A percentile compares a stretch with the other conserved stretches of the same genome.
Evolutionary conservation across 2,888 invertebrate genomes (phyloP).

Genomic region (Sipunculus nudus): DNA sequence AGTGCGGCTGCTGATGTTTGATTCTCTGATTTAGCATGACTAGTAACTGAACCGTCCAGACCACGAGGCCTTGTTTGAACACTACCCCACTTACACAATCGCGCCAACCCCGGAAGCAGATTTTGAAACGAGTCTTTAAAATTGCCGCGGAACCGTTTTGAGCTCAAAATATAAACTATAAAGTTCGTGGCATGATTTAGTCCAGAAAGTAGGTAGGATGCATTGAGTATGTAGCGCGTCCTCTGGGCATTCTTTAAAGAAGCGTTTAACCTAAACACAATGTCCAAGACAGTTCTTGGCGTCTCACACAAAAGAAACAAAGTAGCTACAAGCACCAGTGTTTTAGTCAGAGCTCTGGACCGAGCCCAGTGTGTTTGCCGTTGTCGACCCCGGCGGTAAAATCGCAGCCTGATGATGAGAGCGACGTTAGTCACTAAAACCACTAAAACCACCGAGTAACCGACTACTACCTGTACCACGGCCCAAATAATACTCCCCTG

Average conservation of each 20-base stretch:
- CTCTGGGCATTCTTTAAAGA: too few relatives aligned
- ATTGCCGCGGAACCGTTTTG: constrained; percentile 33
- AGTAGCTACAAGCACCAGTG: constrained; percentile 25
- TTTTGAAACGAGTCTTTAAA: too few relatives aligned
- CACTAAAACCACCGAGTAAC: constrained; percentile 21
- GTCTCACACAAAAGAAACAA: constrained; percentile 35
- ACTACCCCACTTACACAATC: too few relatives aligned
- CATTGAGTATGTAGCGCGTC: constrained; percentile 27
- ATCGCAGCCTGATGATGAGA: constrained; percentile 13
- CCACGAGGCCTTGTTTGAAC: too few relatives aligned
- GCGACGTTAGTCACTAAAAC: constrained; percentile 29
- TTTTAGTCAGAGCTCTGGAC: constrained; percentile 25
- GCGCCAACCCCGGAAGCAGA: too few relatives aligned
- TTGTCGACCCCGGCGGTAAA: too few relatives aligned
- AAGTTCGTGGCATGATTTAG: constrained; percentile 35
- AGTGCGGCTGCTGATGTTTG: too few relatives aligned
- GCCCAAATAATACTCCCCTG: constrained; percentile 2
- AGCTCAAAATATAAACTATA: constrained; percentile 29
- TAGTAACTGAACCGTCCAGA: too few relatives aligned
- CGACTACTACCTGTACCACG: constrained; percentile 20
- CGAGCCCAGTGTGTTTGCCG: too few relatives aligned
- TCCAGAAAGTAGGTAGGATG: constrained; percentile 27
- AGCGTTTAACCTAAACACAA: constrained; percentile 14
- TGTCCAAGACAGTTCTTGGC: constrained; percentile 24
- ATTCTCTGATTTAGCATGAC: too few relatives aligned